phyloP scores from a whole-genome alignment of 2,113 vertebrate species.

The Marmota flaviventris region DNA sequence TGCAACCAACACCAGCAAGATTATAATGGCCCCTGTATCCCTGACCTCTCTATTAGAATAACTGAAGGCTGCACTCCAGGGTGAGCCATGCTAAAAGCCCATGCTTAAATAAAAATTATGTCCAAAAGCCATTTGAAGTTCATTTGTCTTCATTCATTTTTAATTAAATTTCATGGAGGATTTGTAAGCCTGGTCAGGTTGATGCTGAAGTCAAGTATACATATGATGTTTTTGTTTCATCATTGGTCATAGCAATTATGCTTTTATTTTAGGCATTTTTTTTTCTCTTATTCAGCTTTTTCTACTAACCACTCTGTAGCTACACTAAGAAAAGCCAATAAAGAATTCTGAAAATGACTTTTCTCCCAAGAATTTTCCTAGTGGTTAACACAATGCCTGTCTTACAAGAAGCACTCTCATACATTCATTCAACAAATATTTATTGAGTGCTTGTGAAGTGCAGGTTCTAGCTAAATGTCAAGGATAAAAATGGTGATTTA shows the following conservation, averaged over 20 bases:
- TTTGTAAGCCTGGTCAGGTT: not conserved
- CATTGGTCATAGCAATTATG: not conserved
- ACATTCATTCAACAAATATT: not conserved
- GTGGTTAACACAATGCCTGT: not conserved
- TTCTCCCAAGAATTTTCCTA: not conserved
- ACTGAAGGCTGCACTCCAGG: slow-evolving; percentile 86
- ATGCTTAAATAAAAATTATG: slow-evolving; percentile 90
- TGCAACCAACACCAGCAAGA: slow-evolving; percentile 89
- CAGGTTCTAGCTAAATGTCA: not conserved
- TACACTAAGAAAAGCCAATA: not conserved
- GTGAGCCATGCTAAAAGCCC: slow-evolving; percentile 86
- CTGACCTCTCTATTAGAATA: slow-evolving; percentile 84
- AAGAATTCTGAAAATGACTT: slow-evolving; percentile 6
- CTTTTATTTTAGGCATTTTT: not conserved
- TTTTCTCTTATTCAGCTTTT: not conserved
- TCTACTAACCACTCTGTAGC: not conserved
- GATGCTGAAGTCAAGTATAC: not conserved
- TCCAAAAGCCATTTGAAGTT: slow-evolving; percentile 79
- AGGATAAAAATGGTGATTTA: not conserved
- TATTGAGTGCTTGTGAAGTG: not conserved
- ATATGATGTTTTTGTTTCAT: not conserved
- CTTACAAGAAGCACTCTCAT: not conserved
- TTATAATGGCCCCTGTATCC: slow-evolving; percentile 85
- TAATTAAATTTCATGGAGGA: slow-evolving; percentile 15
- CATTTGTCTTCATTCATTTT: slow-evolving; percentile 54